These are phyloP conservation scores for Motacilla alba DNA, from an alignment of 2,113 vertebrate genomes.

Conservation along the genomic window DNA sequence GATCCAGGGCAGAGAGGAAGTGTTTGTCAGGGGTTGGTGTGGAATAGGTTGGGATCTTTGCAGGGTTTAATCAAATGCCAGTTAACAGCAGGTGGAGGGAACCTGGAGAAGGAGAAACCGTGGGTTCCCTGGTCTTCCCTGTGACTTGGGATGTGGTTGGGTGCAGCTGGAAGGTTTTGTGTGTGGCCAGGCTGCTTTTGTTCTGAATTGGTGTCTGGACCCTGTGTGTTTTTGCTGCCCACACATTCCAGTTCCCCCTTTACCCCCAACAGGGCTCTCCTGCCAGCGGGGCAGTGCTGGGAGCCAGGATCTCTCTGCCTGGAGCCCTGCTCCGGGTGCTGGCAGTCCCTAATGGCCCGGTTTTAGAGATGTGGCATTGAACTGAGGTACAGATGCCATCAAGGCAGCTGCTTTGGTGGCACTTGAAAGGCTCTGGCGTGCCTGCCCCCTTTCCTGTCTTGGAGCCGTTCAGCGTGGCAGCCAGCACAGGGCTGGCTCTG, in stretches of 20 bases:
- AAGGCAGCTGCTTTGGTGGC: background rate
- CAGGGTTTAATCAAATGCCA: background rate
- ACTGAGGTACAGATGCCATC: background rate
- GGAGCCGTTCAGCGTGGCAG: fast-evolving
- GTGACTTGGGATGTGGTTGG: fast-evolving
- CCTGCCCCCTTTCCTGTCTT: background rate
- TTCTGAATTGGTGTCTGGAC: background rate
- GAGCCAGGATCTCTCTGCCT: background rate
- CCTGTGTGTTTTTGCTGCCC: fast-evolving
- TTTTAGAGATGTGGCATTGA: background rate
- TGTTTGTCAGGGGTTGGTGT: fast-evolving
- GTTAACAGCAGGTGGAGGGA: background rate
- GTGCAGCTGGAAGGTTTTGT: background rate
- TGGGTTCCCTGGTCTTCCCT: background rate
- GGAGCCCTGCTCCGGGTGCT: background rate
- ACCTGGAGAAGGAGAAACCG: background rate
- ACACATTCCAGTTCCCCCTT: background rate
- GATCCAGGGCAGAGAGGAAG: background rate
- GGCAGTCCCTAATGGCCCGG: fast-evolving
- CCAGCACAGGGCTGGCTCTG: fast-evolving
- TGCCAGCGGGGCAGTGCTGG: fast-evolving
- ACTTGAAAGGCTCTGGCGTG: background rate
- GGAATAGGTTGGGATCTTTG: fast-evolving
- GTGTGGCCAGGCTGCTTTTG: background rate
- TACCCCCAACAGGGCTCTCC: background rate